Base-by-base conservation (phyloP, 2,888 invertebrate genomes). In the Pollenia labialis region DNA sequence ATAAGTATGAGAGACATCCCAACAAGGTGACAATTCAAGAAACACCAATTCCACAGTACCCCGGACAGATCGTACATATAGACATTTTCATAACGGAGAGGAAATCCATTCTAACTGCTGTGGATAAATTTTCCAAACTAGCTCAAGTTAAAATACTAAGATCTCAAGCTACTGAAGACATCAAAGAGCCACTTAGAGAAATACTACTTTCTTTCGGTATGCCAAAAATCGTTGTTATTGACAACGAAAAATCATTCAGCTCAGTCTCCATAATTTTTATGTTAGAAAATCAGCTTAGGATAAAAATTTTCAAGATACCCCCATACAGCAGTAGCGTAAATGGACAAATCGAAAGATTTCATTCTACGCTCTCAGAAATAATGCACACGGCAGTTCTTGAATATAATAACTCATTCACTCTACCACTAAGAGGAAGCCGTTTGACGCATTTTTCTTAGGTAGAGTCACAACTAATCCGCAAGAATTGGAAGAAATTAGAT, bases 161-260 rank as follows among this genome's bases (percentile, higher is more conserved):
- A n/a, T n/a, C n/a, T n/a, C 58, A 75, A 62, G 60, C 66, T 4
- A 42, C 48, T 42, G 71, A n/a, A n/a, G n/a, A n/a, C n/a, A n/a
- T n/a, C n/a, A n/a, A 72, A 12, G 58, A 79, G 14, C 69, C 76
- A 23, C 40, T 82, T n/a, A 69, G 82, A 18, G 82, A 82, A 18
- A 60, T 83, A 23, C 46, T 83, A 42, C 52, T 64, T 48, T 60
- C 62, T 12, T 77, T 82, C 60, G 75, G 82, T 44, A 75, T 74
- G 11, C 76, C 69, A 3, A 52, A 69, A 58, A 64, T 32, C 10
- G 44, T 69, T n/a, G n/a, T n/a, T 7, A 60, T 75, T n/a, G 75
- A 81, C 11, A 85, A 80, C 12, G 85, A 81, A 58, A 85, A 85
- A 58, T 85, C 74, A 0, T 72, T 81, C 18, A 68, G 56, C 10